Conservation (phyloP, 2,113 vertebrate genomes). For the Psittacula cyanocephala region DNA sequence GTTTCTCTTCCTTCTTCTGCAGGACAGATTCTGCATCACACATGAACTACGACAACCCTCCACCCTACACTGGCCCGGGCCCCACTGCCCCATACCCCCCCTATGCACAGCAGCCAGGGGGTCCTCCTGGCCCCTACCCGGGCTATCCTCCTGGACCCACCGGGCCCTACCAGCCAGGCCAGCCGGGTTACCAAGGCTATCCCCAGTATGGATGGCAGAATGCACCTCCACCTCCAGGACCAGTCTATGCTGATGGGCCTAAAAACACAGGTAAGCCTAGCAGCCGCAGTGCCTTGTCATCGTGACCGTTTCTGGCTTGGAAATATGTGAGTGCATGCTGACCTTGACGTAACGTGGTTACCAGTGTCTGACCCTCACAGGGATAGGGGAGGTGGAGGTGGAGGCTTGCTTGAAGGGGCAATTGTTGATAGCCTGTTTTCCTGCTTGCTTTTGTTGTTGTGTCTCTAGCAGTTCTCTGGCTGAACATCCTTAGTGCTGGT, state of each 20-base stretch:
- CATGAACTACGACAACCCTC: slow-evolving; percentile 90
- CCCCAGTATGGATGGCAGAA: slow-evolving; percentile 85
- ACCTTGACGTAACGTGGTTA: neutral
- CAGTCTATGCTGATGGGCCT: slow-evolving; percentile 83
- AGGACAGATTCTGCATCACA: slow-evolving; percentile 58
- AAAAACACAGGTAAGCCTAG: slow-evolving; percentile 89
- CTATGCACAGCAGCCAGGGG: slow-evolving; percentile 78
- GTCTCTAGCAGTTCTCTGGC: neutral
- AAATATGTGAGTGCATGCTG: neutral
- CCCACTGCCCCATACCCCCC: slow-evolving; percentile 85
- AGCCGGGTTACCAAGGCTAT: slow-evolving; percentile 85
- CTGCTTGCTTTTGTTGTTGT: neutral
- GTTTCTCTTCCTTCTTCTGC: slow-evolving; percentile 29
- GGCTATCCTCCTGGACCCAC: slow-evolving; percentile 77
- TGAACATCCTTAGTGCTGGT: neutral
- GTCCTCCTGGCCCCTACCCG: slow-evolving; percentile 67
- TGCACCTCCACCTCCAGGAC: slow-evolving; percentile 80
- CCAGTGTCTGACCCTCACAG: neutral
- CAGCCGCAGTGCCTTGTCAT: neutral
- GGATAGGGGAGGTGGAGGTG: no score
- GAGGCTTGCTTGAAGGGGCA: neutral
- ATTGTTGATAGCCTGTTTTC: neutral
- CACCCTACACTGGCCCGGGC: slow-evolving; percentile 85
- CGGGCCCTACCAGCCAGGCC: slow-evolving; percentile 82
- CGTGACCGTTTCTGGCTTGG: neutral